A percentile compares a stretch with the other conserved stretches of the same genome.
Conservation (phyloP, 1,140 invertebrate species). For the Pseudomyrmex concolor region DNA sequence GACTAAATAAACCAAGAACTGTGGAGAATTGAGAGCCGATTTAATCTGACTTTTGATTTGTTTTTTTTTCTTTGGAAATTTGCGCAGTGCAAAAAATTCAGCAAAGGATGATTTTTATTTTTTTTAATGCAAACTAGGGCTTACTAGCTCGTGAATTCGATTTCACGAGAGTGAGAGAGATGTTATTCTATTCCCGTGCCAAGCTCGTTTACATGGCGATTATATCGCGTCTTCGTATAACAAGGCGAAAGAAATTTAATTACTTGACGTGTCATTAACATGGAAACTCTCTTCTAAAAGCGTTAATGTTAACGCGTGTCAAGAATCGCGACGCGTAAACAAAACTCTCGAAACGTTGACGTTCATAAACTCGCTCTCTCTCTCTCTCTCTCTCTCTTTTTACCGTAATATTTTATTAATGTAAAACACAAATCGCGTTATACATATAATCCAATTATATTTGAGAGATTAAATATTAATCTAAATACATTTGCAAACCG, state of each 20-base stretch:
- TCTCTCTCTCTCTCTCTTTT: slow-evolving; percentile 1
- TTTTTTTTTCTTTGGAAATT: background rate
- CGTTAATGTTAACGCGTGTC: slow-evolving; percentile 46
- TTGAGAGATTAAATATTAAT: slow-evolving; percentile 42
- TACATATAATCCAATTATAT: slow-evolving; percentile 50
- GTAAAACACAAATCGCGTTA: slow-evolving; percentile 36
- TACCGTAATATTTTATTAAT: slow-evolving; percentile 33
- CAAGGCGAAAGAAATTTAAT: slow-evolving; percentile 62
- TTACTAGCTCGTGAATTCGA: background rate
- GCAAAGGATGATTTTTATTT: background rate
- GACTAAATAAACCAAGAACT: too few relatives aligned
- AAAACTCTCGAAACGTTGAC: background rate
- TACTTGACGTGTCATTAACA: slow-evolving; percentile 48
- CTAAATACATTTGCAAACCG: slow-evolving; percentile 15
- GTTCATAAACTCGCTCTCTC: background rate
- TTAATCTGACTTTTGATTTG: background rate
- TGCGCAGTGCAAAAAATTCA: background rate
- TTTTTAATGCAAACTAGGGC: background rate
- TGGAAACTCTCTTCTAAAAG: slow-evolving; percentile 13
- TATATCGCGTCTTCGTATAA: background rate
- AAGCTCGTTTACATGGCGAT: slow-evolving; percentile 1
- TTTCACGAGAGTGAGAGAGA: background rate
- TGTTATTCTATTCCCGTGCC: background rate
- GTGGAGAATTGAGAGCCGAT: too few relatives aligned
- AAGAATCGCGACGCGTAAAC: slow-evolving; percentile 24